Conservation (phyloP, 1,140 invertebrate genomes). For the Sinonovacula constricta region DNA sequence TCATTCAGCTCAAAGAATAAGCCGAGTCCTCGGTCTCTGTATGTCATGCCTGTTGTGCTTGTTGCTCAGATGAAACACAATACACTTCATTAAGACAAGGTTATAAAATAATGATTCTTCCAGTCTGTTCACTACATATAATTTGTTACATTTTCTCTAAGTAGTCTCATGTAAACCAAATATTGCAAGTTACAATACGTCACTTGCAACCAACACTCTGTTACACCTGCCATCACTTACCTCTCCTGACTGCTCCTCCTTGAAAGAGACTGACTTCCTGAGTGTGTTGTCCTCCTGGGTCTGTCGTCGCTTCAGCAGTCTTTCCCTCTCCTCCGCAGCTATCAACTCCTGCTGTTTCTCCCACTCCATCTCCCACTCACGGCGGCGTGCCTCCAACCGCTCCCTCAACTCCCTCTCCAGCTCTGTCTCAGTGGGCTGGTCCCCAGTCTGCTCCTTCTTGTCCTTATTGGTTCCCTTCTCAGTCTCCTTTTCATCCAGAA, state of each 20-base stretch:
- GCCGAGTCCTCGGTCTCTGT: too few relatives aligned
- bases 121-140: too few relatives aligned
- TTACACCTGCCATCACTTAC: too few relatives aligned
- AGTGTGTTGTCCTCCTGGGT: constrained; percentile 66
- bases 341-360: constrained; percentile 27
- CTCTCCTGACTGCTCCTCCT: constrained; percentile 55
- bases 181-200: too few relatives aligned
- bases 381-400: constrained; percentile 19
- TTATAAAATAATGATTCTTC: too few relatives aligned
- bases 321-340: constrained; percentile 34
- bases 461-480: constrained; percentile 44
- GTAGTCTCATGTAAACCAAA: too few relatives aligned
- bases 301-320: constrained; percentile 61
- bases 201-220: too few relatives aligned
- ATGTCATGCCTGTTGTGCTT: too few relatives aligned
- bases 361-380: constrained; percentile 43
- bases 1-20: too few relatives aligned
- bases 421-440: constrained; percentile 17
- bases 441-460: not conserved
- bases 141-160: too few relatives aligned
- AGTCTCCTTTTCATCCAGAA: constrained; percentile 48
- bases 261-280: constrained; percentile 66
- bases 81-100: too few relatives aligned
- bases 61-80: too few relatives aligned
- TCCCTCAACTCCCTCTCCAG: constrained; percentile 16